phyloP scores from a whole-genome alignment of 2,888 invertebrate species.

The Macrosoma leucophasiata region DNA sequence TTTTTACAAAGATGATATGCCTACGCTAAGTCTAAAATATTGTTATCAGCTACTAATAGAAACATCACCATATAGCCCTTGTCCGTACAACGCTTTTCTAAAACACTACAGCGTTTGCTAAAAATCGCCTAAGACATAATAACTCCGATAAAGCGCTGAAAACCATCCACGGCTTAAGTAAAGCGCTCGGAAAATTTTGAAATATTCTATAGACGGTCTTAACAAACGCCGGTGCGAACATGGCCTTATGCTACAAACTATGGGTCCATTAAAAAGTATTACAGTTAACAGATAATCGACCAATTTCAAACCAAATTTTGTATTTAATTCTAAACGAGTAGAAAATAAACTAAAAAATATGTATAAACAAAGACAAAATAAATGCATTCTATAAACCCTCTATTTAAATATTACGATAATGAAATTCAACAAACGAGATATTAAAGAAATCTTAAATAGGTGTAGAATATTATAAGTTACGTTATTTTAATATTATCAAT shows the following conservation, averaged over 20 bases:
- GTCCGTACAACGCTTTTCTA: too few species aligned
- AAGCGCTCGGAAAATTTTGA: too few species aligned
- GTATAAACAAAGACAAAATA: slow-evolving; percentile 72
- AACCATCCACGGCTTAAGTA: too few species aligned
- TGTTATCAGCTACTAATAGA: too few species aligned
- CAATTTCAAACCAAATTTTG: slow-evolving; percentile 60
- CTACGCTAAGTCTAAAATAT: slow-evolving; percentile 53
- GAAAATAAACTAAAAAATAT: slow-evolving; percentile 67
- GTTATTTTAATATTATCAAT: slow-evolving; percentile 54
- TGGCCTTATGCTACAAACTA: too few species aligned
- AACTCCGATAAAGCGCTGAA: too few species aligned
- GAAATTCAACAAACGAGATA: slow-evolving; percentile 67
- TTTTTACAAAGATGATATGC: slow-evolving; percentile 70
- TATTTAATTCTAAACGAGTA: slow-evolving; percentile 54
- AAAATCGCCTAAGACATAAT: too few species aligned
- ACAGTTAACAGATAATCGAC: slow-evolving; percentile 75
- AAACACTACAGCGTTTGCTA: too few species aligned
- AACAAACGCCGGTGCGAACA: too few species aligned
- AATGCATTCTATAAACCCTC: slow-evolving; percentile 71
- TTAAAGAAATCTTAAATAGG: slow-evolving; percentile 46
- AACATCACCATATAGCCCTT: too few species aligned
- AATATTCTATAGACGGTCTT: too few species aligned
- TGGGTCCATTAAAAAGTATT: too few species aligned
- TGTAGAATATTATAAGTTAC: slow-evolving; percentile 45
- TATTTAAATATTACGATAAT: slow-evolving; percentile 62